A percentile compares a stretch with the other conserved stretches of the same genome.
phyloP scores from a whole-genome alignment of 2,797 vertebrate genomes.

The Neopelma chrysocephalum region DNA sequence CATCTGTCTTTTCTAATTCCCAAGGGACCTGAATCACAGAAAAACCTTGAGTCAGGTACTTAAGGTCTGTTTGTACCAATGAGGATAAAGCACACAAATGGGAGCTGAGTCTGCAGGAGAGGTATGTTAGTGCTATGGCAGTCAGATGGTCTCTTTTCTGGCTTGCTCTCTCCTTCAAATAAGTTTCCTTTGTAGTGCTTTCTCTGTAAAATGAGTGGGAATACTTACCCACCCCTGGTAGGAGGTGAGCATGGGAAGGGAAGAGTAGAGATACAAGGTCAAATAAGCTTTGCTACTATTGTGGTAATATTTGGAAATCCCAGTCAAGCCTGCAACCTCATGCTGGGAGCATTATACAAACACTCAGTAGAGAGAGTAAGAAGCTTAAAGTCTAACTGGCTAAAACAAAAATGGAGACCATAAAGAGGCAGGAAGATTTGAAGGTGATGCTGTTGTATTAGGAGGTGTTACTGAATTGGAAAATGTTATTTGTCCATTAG shows the following conservation, averaged over 20 bases:
- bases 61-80: not conserved
- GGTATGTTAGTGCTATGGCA: not conserved
- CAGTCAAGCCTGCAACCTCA: not conserved
- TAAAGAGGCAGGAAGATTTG: not conserved
- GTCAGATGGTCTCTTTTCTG: not conserved
- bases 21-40: not conserved
- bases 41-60: not conserved
- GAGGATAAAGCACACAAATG: not conserved
- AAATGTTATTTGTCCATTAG: not conserved
- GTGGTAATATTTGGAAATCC: not conserved
- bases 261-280: not conserved
- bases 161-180: not conserved
- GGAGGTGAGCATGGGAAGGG: not conserved
- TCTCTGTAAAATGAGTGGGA: not conserved
- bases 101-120: not conserved
- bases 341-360: not conserved
- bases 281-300: not conserved
- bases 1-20: not conserved
- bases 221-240: not conserved
- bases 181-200: not conserved
- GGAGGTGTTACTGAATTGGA: not conserved
- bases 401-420: not conserved
- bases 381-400: not conserved
- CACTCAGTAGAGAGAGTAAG: not conserved
- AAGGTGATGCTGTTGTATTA: not conserved